Conservation (phyloP, 2,113 vertebrate species). For the Sinocyclocheilus grahami region DNA sequence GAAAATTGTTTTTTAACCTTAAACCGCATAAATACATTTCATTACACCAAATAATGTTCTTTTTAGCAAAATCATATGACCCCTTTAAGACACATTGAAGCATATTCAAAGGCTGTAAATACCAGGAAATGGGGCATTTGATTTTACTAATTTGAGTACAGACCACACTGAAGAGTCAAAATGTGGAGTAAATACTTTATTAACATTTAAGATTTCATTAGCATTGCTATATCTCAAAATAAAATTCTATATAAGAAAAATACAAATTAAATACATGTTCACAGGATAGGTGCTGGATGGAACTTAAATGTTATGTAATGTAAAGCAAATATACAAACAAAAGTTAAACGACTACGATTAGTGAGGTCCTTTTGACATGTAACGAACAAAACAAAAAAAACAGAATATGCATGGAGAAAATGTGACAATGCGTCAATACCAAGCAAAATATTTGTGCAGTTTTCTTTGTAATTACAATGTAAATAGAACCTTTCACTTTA, state of each 20-base stretch:
- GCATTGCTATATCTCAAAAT: constrained; percentile 79
- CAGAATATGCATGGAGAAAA: neutral
- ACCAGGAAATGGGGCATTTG: neutral
- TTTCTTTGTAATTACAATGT: neutral
- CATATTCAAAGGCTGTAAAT: neutral
- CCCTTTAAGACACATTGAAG: neutral
- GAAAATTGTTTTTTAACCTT: too few relatives aligned
- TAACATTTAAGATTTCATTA: constrained; percentile 92
- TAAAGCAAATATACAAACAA: constrained; percentile 57
- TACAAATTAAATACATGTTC: constrained; percentile 67
- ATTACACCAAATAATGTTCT: too few relatives aligned
- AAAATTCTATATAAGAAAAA: constrained; percentile 70
- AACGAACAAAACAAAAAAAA: constrained; percentile 2
- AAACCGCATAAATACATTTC: too few relatives aligned
- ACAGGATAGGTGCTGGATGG: constrained; percentile 61
- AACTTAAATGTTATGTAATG: constrained; percentile 67
- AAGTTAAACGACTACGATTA: constrained; percentile 61
- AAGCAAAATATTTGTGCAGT: neutral
- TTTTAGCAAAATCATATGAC: too few relatives aligned
- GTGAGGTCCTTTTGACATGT: constrained; percentile 66
- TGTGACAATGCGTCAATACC: neutral
- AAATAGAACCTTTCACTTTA: constrained; percentile 18
- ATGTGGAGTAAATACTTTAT: constrained; percentile 93
- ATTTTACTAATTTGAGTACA: neutral
- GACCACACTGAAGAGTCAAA: neutral